Evolutionary conservation across 2,888 invertebrate species (phyloP), one percentile per base, ranked within the genome.

Genomic region (Periphyllus acericola): DNA sequence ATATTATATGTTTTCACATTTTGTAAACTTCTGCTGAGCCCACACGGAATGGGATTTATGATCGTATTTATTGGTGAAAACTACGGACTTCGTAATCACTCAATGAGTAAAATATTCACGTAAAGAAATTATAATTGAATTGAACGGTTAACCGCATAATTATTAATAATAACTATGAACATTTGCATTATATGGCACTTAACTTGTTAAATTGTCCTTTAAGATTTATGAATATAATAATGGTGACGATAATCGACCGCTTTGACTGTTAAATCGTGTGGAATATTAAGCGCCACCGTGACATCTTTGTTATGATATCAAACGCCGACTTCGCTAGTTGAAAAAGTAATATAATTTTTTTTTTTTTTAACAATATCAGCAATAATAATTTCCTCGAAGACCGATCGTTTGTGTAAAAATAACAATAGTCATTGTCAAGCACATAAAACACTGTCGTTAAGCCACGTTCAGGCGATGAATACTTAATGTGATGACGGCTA

Each of bases 391-490:
- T 68, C 19, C 25, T 34, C 40, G 68, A 66, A 40, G 25, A 40
- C 32, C 60, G 76, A 85, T 84, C 76, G 68, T 19, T 46, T 46
- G 76, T 52, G 46, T 75, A 84, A 66, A 46, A 84, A 75, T 66
- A 78, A 85, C 84, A 85, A 85, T 85, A 85, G 84, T 78, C 52
- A 84, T 84, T 76, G 75, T 76, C 83, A 66, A 83, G 74, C 17
- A 32, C 83, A 66, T 75, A 66, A 75, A 84, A 84, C 75, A 84
- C 60, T 84, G 83, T 84, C 83, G 83, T 84, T 75, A 76, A 84
- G 40, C 83, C 66, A 66, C 76, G 68, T 68, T 76, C 84, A 19
- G 29, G 55, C 55, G 79, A 66, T 86, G 86, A 86, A 86, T 86
- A 78, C 85, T 52, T 71, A 78, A 85, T 85, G 78, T 78, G 78